Conservation (phyloP, 2,888 invertebrate species). For the Micoletzkya japonica region DNA sequence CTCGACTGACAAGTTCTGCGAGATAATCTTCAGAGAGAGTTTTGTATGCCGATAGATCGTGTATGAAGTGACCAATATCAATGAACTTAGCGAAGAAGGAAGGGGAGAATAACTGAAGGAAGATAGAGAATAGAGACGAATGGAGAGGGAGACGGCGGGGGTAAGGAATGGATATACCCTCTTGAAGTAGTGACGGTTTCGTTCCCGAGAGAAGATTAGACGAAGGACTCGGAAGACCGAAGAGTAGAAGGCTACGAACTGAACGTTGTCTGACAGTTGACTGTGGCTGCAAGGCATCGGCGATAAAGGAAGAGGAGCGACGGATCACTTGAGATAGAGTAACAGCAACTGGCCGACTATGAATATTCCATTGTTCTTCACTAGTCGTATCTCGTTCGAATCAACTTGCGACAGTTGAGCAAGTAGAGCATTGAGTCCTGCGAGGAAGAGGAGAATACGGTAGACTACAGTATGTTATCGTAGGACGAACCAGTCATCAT, state of each 20-base stretch:
- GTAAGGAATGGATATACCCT: slow-evolving; percentile 12
- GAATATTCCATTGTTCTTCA: slow-evolving; percentile 45
- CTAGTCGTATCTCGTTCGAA: slow-evolving; percentile 37
- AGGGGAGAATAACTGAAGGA: slow-evolving; percentile 63
- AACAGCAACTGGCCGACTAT: slow-evolving; percentile 40
- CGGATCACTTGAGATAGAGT: slow-evolving; percentile 21
- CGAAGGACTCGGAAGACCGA: slow-evolving; percentile 66
- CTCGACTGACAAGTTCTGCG: slow-evolving; percentile 32
- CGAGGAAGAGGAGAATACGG: not conserved
- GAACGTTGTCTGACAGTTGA: slow-evolving; percentile 3
- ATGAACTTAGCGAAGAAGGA: slow-evolving; percentile 66
- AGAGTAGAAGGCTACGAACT: slow-evolving; percentile 44
- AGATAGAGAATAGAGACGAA: not conserved
- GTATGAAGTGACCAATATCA: slow-evolving; percentile 67
- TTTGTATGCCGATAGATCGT: slow-evolving; percentile 64
- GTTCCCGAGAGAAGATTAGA: slow-evolving; percentile 67
- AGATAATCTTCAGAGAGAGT: slow-evolving; percentile 56
- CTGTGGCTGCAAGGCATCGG: not conserved
- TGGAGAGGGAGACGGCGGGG: not conserved
- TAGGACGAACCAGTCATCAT: slow-evolving; percentile 41
- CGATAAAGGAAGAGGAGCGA: not conserved
- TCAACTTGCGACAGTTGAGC: slow-evolving; percentile 46
- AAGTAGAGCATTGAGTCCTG: slow-evolving; percentile 45
- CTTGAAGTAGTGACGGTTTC: slow-evolving; percentile 66
- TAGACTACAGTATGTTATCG: not conserved